Evolutionary conservation across 2,797 vertebrate genomes (phyloP), one percentile per base, ranked within the genome.

Genomic region (Danio albolineatus): DNA sequence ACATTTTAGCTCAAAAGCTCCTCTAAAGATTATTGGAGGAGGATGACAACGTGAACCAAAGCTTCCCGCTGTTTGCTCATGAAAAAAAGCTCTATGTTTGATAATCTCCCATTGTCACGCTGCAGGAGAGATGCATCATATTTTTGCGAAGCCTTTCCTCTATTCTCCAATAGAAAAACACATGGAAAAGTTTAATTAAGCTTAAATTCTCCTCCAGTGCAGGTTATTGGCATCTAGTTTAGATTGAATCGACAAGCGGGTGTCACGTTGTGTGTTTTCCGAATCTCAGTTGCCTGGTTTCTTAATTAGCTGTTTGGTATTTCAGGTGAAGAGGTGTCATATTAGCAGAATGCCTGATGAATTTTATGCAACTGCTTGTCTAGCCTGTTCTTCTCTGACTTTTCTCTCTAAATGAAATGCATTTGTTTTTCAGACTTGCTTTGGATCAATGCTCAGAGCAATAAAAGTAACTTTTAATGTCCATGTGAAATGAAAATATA

Each of bases 1-100:
- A 85, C 83, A 86, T 86, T 86, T 80, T 54, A 16, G 60, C 43
- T 41, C 39, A 78, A 83, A 83, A 65, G 81, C 78, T 49, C 51
- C 76, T 75, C 70, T 51, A 69, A 78, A 85, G 82, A 85, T 83
- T 79, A 83, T 48, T 54, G 56, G 72, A 70, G 64, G 65, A 64
- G 69, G 79, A 82, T 71, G 76, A 81, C 76, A 79, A 85, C 79
- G 77, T 70, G 76, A 85, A 83, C 80, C 82, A 61, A 76, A 73
- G 79, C 67, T 54, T 82, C 79, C 84, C 64, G 76, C 82, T 85
- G 84, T 70, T 78, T 79, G 67, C 65, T 74, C 62, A 53, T 82
- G 57, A 77, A 79, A 74, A n/a, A 28, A 71, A 60, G 66, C 71
- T 73, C 51, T 49, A 13, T 70, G 80, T 81, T 62, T 85, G 56